Percentiles rank a stretch among this genome's conserved stretches.
Conservation (phyloP, 1,140 invertebrate species). For the Riptortus pedestris region DNA sequence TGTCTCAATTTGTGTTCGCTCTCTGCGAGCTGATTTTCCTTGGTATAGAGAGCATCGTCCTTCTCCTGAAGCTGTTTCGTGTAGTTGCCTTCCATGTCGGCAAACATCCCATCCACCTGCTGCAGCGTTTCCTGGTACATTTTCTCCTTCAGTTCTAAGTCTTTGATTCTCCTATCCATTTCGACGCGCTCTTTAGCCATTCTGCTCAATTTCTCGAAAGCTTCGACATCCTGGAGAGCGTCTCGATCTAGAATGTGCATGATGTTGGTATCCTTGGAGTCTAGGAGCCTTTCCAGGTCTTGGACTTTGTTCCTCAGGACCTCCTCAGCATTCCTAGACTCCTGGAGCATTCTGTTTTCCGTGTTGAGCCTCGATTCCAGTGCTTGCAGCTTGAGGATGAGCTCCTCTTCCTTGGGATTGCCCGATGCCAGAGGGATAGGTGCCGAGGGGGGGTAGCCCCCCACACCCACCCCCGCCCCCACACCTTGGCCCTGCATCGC, state of each 20-base stretch:
- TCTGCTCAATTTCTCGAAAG: constrained; percentile 24
- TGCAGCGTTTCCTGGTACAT: constrained; percentile 61
- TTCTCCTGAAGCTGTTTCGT: constrained; percentile 40
- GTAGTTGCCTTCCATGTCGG: constrained; percentile 53
- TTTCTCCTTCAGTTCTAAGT: constrained; percentile 41
- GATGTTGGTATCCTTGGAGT: background rate
- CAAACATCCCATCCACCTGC: constrained; percentile 61
- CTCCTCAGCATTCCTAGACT: constrained; percentile 24
- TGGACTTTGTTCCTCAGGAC: constrained; percentile 19
- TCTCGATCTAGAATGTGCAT: constrained; percentile 6
- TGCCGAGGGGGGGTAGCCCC: too few species aligned
- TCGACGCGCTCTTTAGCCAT: constrained; percentile 30
- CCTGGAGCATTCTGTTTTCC: constrained; percentile 23
- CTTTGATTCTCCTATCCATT: constrained; percentile 33
- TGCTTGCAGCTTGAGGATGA: constrained; percentile 20
- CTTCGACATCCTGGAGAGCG: constrained; percentile 17
- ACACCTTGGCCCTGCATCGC: constrained; percentile 10
- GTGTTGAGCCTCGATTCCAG: constrained; percentile 39
- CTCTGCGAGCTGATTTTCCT: constrained; percentile 30
- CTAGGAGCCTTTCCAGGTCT: constrained; percentile 17
- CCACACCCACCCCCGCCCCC: background rate
- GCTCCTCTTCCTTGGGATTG: constrained; percentile 19
- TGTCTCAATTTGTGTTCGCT: constrained; percentile 20
- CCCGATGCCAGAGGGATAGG: background rate
- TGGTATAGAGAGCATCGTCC: constrained; percentile 31